phyloP scores from a whole-genome alignment of 2,888 invertebrate species.

The Eilema caniola region DNA sequence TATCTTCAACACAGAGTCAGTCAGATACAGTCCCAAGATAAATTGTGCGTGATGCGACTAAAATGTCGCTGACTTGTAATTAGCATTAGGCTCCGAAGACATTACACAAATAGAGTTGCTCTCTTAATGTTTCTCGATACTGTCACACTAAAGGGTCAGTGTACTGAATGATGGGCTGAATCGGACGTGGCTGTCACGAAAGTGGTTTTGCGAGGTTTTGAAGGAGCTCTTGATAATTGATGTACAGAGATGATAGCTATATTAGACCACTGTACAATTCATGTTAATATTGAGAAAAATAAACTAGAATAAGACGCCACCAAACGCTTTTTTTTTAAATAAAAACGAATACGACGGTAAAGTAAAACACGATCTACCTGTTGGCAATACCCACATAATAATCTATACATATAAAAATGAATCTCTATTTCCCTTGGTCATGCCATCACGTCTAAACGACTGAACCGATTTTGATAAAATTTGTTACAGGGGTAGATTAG shows the following conservation, averaged over 20 bases:
- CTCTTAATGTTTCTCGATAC: slow-evolving; percentile 62
- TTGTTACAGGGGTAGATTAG: no score
- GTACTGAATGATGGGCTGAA: slow-evolving; percentile 25
- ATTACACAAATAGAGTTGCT: slow-evolving; percentile 68
- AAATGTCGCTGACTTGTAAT: slow-evolving; percentile 71
- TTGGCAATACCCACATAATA: neutral
- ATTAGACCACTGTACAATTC: neutral
- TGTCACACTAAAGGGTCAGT: slow-evolving; percentile 59
- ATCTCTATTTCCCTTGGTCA: no score
- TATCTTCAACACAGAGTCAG: slow-evolving; percentile 19
- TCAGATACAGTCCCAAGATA: slow-evolving; percentile 34
- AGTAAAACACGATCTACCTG: neutral
- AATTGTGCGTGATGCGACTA: slow-evolving; percentile 65
- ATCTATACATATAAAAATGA: no score
- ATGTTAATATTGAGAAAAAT: neutral
- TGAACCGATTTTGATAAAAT: no score
- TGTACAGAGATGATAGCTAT: neutral
- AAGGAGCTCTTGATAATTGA: neutral
- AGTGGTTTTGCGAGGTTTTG: neutral
- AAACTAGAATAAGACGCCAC: neutral
- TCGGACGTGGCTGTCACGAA: neutral
- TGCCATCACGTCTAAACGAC: no score
- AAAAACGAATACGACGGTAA: neutral
- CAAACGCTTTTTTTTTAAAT: no score
- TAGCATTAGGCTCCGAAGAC: slow-evolving; percentile 68